These are phyloP conservation scores for Neopipo cinnamomea DNA, from an alignment of 2,113 vertebrate genomes.

Conservation along the genomic window DNA sequence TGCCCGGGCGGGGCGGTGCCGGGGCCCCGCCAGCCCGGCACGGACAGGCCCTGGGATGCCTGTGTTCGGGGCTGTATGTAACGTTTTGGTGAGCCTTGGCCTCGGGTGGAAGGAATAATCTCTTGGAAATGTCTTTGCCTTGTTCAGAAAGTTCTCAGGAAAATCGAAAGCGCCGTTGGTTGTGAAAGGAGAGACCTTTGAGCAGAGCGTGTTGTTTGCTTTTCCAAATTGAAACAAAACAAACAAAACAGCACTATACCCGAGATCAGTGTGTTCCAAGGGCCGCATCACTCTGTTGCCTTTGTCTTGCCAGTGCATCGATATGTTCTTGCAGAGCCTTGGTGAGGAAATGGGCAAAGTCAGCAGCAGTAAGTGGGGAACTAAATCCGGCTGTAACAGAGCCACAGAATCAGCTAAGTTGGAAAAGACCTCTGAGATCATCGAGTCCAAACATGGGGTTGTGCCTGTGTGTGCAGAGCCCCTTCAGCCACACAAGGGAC, in stretches of 20 bases:
- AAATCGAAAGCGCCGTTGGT: neutral
- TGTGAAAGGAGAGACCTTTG: neutral
- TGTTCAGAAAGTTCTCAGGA: neutral
- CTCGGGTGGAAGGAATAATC: accelerated
- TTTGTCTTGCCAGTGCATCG: accelerated
- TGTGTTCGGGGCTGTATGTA: accelerated
- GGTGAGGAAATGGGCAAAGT: neutral
- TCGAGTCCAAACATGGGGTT: neutral
- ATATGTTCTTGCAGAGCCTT: neutral
- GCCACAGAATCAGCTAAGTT: neutral
- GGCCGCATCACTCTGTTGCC: too few species aligned
- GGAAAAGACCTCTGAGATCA: too few species aligned
- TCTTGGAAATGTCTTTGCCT: accelerated
- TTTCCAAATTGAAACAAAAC: neutral
- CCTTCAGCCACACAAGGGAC: accelerated
- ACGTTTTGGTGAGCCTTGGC: accelerated
- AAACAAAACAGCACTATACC: too few species aligned
- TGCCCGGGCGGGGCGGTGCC: too few species aligned
- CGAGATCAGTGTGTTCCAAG: accelerated
- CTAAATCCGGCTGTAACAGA: too few species aligned
- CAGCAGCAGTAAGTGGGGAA: accelerated
- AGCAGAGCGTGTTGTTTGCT: neutral
- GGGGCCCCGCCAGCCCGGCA: accelerated
- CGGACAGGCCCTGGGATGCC: accelerated
- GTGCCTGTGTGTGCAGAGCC: accelerated